Percentiles rank a stretch among this genome's conserved stretches.
Evolutionary conservation across 2,888 invertebrate species (phyloP).

Genomic region (Morpho deidamia): DNA sequence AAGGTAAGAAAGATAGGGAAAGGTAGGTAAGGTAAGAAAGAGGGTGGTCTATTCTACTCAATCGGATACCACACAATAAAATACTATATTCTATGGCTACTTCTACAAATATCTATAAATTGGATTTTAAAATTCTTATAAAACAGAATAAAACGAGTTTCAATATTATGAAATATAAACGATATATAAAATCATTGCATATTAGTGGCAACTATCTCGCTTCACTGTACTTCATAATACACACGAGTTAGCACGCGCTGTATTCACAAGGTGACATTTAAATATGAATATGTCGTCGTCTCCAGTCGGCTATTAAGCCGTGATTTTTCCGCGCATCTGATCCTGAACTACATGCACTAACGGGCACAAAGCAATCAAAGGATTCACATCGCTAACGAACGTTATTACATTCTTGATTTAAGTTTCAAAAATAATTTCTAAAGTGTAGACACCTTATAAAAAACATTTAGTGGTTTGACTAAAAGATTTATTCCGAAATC

Average conservation of each 20-base stretch:
- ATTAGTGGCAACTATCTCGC: slow-evolving; percentile 8
- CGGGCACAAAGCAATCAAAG: slow-evolving; percentile 31
- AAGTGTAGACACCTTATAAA: not conserved
- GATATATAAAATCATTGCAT: no score
- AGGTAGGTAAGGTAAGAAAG: no score
- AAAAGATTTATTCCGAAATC: no score
- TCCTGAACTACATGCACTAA: slow-evolving; percentile 29
- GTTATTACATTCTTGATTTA: not conserved
- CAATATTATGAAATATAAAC: no score
- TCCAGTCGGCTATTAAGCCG: slow-evolving; percentile 60
- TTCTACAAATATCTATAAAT: no score
- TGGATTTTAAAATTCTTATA: no score
- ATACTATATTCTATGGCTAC: no score
- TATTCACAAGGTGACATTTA: slow-evolving; percentile 61
- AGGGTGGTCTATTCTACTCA: no score
- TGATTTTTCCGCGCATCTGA: slow-evolving; percentile 72
- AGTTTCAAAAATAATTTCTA: not conserved
- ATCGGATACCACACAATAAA: no score
- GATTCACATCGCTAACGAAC: slow-evolving; percentile 24
- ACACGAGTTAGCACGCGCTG: slow-evolving; percentile 50
- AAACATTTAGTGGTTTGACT: no score
- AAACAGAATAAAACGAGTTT: no score
- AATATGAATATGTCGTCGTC: slow-evolving; percentile 70
- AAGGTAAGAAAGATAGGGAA: no score
- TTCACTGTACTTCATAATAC: slow-evolving; percentile 23